Evolutionary conservation across 2,797 vertebrate species (phyloP).

Genomic region (Acridotheres tristis): DNA sequence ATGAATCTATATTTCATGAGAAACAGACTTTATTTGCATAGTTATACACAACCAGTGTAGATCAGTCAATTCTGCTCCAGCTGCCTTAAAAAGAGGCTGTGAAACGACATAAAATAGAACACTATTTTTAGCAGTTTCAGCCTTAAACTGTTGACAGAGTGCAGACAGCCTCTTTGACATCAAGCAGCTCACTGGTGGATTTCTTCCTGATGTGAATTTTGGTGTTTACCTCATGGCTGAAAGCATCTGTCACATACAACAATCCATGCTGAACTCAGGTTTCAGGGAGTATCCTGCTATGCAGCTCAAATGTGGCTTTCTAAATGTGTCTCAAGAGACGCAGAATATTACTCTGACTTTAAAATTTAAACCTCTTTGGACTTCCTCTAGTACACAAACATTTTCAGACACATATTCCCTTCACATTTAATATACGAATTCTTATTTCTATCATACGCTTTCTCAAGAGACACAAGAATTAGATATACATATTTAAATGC

Average conservation of each 20-base stretch:
- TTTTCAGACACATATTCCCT: background rate
- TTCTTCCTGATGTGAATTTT: background rate
- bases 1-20: background rate
- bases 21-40: background rate
- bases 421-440: background rate
- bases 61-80: background rate
- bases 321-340: background rate
- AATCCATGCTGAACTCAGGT: background rate
- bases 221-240: background rate
- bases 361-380: background rate
- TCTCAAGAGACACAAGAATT: background rate
- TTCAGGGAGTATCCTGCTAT: background rate
- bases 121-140: constrained; percentile 39
- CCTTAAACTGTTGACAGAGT: constrained; percentile 8
- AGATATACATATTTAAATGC: background rate
- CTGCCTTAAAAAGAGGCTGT: constrained; percentile 8
- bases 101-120: background rate
- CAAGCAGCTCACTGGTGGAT: background rate
- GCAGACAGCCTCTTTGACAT: constrained; percentile 12
- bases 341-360: background rate
- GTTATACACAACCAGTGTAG: background rate
- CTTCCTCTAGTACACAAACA: background rate
- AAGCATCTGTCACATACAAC: background rate
- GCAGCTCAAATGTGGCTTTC: background rate
- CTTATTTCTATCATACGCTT: background rate